Percentiles rank a stretch among this genome's conserved stretches.
These are phyloP conservation scores for Gopherus flavomarginatus DNA, from an alignment of 2,113 vertebrate species.

Conservation along the genomic window DNA sequence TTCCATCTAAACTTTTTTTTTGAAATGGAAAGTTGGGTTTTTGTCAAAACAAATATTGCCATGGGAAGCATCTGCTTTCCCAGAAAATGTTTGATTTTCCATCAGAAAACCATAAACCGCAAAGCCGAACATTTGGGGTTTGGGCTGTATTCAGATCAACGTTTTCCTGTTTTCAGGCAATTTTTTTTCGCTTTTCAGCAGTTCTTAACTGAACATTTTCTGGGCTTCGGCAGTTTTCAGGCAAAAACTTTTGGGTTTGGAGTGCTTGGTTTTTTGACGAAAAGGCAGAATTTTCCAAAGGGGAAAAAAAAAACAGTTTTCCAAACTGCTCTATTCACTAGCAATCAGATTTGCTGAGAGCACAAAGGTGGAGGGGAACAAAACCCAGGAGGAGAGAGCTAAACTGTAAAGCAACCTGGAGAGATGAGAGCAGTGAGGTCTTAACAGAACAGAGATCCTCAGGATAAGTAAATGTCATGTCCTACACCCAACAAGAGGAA, in stretches of 20 bases:
- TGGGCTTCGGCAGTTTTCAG: too few species aligned
- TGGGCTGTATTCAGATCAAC: background rate
- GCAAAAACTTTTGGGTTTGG: background rate
- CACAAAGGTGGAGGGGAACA: background rate
- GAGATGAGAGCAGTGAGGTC: background rate
- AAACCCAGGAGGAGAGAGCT: background rate
- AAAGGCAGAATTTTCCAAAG: background rate
- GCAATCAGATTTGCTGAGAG: too few species aligned
- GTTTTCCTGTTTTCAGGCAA: too few species aligned
- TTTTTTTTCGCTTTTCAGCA: background rate
- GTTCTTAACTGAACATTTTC: background rate
- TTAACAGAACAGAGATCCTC: background rate
- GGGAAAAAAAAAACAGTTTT: background rate
- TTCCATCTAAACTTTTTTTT: background rate
- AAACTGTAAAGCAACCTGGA: background rate
- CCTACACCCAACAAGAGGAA: background rate
- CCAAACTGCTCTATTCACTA: background rate
- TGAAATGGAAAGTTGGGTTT: background rate
- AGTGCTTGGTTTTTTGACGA: background rate
- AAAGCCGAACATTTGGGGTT: background rate
- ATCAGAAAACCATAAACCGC: background rate
- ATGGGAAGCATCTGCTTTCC: background rate
- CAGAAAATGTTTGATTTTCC: background rate
- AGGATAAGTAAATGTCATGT: background rate
- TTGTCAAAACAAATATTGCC: background rate